Evolutionary conservation across 1,140 invertebrate species (phyloP), one percentile per base, ranked within the genome.

Genomic region (Bombus confusus): DNA sequence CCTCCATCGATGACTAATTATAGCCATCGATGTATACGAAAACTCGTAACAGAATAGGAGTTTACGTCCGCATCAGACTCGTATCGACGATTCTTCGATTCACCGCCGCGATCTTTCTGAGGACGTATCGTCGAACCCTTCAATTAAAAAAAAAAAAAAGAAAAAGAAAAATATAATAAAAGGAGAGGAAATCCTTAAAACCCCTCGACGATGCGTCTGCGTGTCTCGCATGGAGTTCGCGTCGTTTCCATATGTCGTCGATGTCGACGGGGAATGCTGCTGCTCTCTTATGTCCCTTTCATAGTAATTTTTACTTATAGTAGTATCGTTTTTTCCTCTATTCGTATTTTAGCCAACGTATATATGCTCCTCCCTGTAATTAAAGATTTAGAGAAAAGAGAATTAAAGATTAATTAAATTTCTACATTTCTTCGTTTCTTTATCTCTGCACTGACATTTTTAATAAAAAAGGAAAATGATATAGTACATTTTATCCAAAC

Each of bases 1-100:
- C 68, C 76, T 72, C 83, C 81, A 86, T 86, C 88, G 86, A 91
- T 91, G 86, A 91, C 88, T 90, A 91, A 90, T 91, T 91, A 91
- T 89, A 89, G 41, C 86, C 85, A 89, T 86, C 84, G 87, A 88
- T 83, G 88, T 72, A 83, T 79, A 71, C 72, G 59, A 68, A 83
- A 86, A 86, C 66, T n/a, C 69, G 83, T 43, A 62, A 28, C 69
- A 47, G 57, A 52, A 52, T 62, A 62, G 59, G 43, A 62, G 13
- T 66, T 83, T 52, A 59, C 52, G 39, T n/a, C 28, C 52, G 43
- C 8, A 52, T 74, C 72, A 8, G 83, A 71, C 34, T 83, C 62
- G 74, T 66, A 80, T 85, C 83, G 66, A 76, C 64, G 68, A 31
- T 62, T 41, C 77, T 80, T 80, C 83, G 83, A 73, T 85, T 41